Evolutionary conservation across 1,140 invertebrate species (phyloP), one percentile per base, ranked within the genome.

Genomic region (Brachionus asplanchnoidis): DNA sequence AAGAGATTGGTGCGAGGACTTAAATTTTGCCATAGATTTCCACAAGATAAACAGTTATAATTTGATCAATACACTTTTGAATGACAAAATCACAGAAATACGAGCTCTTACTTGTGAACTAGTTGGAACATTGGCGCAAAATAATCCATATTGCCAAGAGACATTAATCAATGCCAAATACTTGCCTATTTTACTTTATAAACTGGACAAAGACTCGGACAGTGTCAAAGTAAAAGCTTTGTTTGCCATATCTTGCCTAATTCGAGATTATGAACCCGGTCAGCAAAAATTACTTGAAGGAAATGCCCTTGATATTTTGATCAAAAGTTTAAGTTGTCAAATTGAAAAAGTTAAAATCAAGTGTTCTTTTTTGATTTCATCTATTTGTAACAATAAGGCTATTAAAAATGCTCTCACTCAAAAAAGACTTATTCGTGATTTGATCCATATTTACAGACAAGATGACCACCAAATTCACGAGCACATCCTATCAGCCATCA

Each of bases 11-110:
- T 91, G 93, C 77, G 93, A 93, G 87, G 91, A 92, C 85, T 92
- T 94, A 70, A 94, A 95, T 88, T 89, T 92, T 68, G 93, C 94
- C 12, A 93, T 88, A 93, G 93, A 95, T 91, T 95, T 95, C 88
- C 92, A 93, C 86, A 95, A 94, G 89, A 92, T 95, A 86, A 93
- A 93, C 7, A 94, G 94, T 1, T 94, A 94, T 87, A 88, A 91
- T 0, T 91, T 94, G 56, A 91, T 95, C 60, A 90, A 91, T 0
- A 88, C 92, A 0, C 93, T 94, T 86, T 88, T 94, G 26, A 91
- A 92, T 85, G 92, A 92, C 78, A 88, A 91, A 3, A 92, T 93
- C 85, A 87, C 90, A 1, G 90, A 91, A 11, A 90, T 95, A 0
- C 90, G 93, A 36, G 91, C 91, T 86, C 89, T 89, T 78, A 92